Conservation (phyloP, 1,140 invertebrate genomes). For the Scaptomyza montana region DNA sequence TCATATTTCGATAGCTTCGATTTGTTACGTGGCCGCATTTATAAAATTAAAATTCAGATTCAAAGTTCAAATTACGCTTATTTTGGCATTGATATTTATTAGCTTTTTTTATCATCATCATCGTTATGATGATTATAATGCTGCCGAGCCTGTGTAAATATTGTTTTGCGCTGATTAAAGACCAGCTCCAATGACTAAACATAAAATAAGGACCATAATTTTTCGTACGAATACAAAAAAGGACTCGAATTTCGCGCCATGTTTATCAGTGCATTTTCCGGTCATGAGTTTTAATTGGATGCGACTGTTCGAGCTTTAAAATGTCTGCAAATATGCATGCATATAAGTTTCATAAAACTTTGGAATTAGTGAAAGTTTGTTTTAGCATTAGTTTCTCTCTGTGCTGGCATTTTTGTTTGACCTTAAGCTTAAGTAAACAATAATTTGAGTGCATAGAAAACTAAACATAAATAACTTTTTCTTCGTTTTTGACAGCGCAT, state of each 20-base stretch:
- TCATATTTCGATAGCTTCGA: conserved; percentile 9
- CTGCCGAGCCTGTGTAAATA: conserved; percentile 22
- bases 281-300: conserved; percentile 20
- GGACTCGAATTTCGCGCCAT: conserved; percentile 7
- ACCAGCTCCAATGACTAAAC: conserved; percentile 26
- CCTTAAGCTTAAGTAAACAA: conserved; percentile 1
- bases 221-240: conserved; percentile 13
- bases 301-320: conserved; percentile 1
- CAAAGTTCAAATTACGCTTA: conserved; percentile 41
- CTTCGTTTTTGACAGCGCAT: background rate
- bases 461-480: too few relatives aligned
- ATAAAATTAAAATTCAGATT: conserved; percentile 59
- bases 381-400: background rate
- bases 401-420: background rate
- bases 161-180: conserved; percentile 50
- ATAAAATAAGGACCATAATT: conserved; percentile 26
- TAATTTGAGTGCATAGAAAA: background rate
- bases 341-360: conserved; percentile 6
- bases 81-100: conserved; percentile 62
- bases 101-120: conserved; percentile 25
- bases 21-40: conserved; percentile 48
- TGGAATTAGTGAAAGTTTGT: conserved; percentile 8
- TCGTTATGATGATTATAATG: background rate
- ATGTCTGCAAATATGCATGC: background rate
- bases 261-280: conserved; percentile 9